A percentile compares a stretch with the other conserved stretches of the same genome.
Conservation (phyloP, 2,797 vertebrate species). For the Bucorvus abyssinicus region DNA sequence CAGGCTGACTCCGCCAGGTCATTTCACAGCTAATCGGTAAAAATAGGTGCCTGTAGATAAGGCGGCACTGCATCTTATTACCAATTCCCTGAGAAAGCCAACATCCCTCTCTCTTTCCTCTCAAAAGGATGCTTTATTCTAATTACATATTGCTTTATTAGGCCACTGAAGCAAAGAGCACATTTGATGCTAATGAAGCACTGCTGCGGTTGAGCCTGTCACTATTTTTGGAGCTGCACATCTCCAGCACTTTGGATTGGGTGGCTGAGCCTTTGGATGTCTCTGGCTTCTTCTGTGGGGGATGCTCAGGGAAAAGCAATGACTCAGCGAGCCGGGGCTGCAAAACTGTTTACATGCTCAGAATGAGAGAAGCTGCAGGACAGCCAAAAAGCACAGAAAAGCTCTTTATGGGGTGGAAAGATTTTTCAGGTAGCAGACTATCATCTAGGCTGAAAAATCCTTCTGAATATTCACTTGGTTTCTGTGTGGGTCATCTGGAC, state of each 20-base stretch:
- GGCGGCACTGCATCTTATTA: background rate
- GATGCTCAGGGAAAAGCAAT: conserved; percentile 56
- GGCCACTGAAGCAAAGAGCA: conserved; percentile 52
- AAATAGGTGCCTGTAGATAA: background rate
- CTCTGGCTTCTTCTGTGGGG: conserved; percentile 60
- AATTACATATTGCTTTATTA: conserved; percentile 61
- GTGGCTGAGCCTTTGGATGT: conserved; percentile 31
- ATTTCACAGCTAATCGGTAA: background rate
- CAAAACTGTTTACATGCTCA: conserved; percentile 19
- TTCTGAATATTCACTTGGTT: background rate
- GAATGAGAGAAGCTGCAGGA: conserved; percentile 22
- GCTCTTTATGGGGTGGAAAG: conserved; percentile 28
- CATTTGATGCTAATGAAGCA: conserved; percentile 59
- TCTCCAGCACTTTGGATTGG: conserved; percentile 59
- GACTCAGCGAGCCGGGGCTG: conserved; percentile 59
- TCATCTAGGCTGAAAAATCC: background rate
- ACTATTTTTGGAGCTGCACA: conserved; percentile 60
- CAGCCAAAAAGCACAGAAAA: conserved; percentile 24
- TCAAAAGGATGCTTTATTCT: conserved; percentile 47
- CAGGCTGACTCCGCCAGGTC: background rate
- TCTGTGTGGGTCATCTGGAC: background rate
- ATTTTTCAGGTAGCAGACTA: background rate
- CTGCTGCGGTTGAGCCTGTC: conserved; percentile 50
- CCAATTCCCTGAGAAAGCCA: conserved; percentile 34
- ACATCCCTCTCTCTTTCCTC: conserved; percentile 31